Evolutionary conservation across 2,113 vertebrate genomes (phyloP), one percentile per base, ranked within the genome.

Genomic region (Phaethon lepturus): DNA sequence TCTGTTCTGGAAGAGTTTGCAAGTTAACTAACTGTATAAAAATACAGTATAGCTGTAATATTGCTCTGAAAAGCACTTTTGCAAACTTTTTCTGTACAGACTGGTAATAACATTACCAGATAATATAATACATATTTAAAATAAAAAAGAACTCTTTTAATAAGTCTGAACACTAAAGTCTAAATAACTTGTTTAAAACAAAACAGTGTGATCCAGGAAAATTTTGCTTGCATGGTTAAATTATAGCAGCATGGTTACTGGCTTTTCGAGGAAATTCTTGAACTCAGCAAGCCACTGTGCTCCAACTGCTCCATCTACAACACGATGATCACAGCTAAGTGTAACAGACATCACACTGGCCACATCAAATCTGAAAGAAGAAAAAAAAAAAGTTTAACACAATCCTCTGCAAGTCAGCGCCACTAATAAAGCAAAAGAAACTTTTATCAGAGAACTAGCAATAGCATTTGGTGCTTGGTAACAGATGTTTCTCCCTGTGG

Each of bases 261-360:
- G 99, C 87, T 99, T 99, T 97, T 99, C 99, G 97, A 99, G 97
- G 97, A 99, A 99, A 88, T 98, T 99, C 94, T 99, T 99, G 98
- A 99, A 99, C 90, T 99, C 99, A 22, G 99, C 98, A 64, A 99
- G 99, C 99, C 99, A 99, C 98, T 99, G 99, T 8, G 99, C 99
- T 49, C 99, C 99, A 47, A 99, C 99, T 5, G 99, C 99, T 72
- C 99, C 99, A 7, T 99, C 99, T 68, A 99, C 99, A 72, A 99
- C 99, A 31, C 99, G 98, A 81, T 99, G 99, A 93, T 99, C 99
- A 90, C 99, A 99, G 94, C 99, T 99, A 84, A 99, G 98, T 2
- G 99, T 99, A 82, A 99, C 99, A 0, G 99, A 99, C 99, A 99
- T 99, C 97, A 99, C 58, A 59, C 95, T 99, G 96, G 99, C 98